Evolutionary conservation across 2,797 vertebrate species (phyloP).

Genomic region (Clamator glandarius): DNA sequence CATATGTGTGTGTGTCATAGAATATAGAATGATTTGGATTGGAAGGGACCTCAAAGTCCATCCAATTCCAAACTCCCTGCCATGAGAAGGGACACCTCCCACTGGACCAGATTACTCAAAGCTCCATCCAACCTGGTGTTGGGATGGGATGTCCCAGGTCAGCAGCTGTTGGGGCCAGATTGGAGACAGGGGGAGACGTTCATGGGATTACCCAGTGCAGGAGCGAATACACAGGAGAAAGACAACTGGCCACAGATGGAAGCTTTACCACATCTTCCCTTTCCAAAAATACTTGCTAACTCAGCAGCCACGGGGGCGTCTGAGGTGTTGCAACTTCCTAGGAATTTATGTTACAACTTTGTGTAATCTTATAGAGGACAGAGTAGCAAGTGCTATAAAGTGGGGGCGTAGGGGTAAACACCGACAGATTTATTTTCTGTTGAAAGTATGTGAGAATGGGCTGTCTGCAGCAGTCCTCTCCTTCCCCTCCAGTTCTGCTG

Average conservation of each 20-base stretch:
- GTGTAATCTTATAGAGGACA: accelerated
- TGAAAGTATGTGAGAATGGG: background rate
- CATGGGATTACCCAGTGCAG: accelerated
- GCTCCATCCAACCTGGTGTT: no score
- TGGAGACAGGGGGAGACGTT: background rate
- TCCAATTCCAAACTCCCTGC: no score
- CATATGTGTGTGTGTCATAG: accelerated
- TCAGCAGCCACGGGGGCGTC: background rate
- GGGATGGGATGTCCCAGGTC: background rate
- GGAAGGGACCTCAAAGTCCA: no score
- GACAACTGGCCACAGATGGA: background rate
- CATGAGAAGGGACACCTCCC: no score
- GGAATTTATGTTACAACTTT: background rate
- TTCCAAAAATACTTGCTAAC: background rate
- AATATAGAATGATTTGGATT: no score
- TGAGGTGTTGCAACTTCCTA: background rate
- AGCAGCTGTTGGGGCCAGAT: background rate
- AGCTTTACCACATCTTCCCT: background rate
- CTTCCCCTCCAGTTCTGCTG: background rate
- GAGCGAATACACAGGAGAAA: background rate
- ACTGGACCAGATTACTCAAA: no score
- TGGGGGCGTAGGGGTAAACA: background rate
- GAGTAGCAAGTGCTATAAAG: background rate
- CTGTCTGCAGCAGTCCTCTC: background rate
- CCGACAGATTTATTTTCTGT: background rate